Base-by-base conservation (phyloP, 1,140 invertebrate species). In the Diachasmimorpha longicaudata region DNA sequence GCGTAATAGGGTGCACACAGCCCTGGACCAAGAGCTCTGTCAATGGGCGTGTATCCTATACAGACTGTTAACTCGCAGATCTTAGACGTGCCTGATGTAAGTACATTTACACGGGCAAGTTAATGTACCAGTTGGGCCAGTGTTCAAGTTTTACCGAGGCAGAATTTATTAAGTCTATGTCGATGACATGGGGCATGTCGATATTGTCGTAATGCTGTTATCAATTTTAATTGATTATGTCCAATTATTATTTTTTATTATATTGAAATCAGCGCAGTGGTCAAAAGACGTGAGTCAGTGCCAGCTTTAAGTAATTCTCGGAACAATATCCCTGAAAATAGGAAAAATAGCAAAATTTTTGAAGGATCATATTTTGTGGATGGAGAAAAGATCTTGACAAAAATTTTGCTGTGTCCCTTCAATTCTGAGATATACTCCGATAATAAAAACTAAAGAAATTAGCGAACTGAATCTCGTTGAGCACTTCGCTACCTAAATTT, bases 31-130 rank as follows among this genome's bases (percentile, higher is more conserved):
- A 93, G 95, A 85, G 93, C 93, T 84, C 92, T 95, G 78, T 94
- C 95, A 79, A 94, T 96, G 93, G 96, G 95, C 81, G 92, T 94
- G 87, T 96, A 94, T 90, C 95, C 94, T 82, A 94, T 96, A 88
- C 93, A 96, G 90, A 93, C 92, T 90, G 91, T 97, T 88, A 93
- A 93, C 88, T 96, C 95, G 83, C 92, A 92, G 90, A 95, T 96
- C 87, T 91, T 95, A 88, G 92, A 93, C 88, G 93, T 93, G 86
- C 92, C 95, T 87, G 93, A 96, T 92, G 96, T 97, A 95, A 97
- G 95, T 96, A 88, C 69, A 52, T n/a, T 46, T 46, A 66, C 42
- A 36, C 11, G 70, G 46, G n/a, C 42, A 67, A 31, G 11, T 71
- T 46, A 11, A 52, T 52, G 44, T 52, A 55, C 44, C 25, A 55